Base-by-base conservation (phyloP, 2,888 invertebrate species). In the Smittia aterrima region DNA sequence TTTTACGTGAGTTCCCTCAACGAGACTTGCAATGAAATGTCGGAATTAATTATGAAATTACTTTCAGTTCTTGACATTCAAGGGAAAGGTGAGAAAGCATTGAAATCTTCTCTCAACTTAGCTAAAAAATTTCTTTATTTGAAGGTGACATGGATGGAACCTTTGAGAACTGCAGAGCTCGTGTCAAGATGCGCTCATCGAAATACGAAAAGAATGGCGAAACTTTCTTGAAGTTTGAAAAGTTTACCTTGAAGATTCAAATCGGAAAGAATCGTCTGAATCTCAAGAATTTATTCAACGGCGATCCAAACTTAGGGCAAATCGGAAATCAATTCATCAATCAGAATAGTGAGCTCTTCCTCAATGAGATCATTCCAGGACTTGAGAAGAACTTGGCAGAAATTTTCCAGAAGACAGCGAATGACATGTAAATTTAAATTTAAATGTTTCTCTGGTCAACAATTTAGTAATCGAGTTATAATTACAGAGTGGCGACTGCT, bases 301-400 rank as follows among this genome's bases (percentile, higher is more conserved):
- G 82, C 0, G 82, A 83, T 76, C 79, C 79, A 13, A 77, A 80
- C 1, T 76, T 83, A 11, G 82, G 83, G 0, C 80, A 82, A 75
- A 79, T 83, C 58, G 83, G 83, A 68, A 83, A 83, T 75, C 76
- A 76, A 0, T 78, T 83, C 24, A 82, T 83, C 74, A 83, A 83
- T 75, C 79, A 82, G 32, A 82, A 83, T 76, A 80, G 81, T 64
- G 80, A 82, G 7, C 75, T 83, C 13, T 83, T 82, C 75, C 77
- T 83, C 32, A 79, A 77, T 72, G 83, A 83, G 76, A 81, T 83
- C 66, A 79, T 80, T 71, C 83, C 83, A 0, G 83, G 83, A 1
- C 77, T 83, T 66, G 83, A 83, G 76, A 80, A 79, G 27, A 81
- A 81, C 2, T 75, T 83, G 20, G 81, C 83, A 2, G 79, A 80